phyloP scores from a whole-genome alignment of 2,888 invertebrate genomes.

The Caradrina clavipalpis region DNA sequence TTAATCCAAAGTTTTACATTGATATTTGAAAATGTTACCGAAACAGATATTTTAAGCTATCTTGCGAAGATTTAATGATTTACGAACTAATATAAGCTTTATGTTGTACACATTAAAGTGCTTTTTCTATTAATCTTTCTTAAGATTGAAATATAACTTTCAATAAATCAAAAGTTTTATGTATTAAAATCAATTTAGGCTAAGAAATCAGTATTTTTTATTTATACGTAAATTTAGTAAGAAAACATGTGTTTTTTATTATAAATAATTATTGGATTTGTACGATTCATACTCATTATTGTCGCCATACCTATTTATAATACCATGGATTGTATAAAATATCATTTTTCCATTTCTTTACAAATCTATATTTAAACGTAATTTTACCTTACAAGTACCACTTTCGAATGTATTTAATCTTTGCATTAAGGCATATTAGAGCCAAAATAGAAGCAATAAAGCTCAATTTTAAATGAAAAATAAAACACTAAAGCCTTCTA shows the following conservation, averaged over 20 bases:
- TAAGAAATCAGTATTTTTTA: constrained; percentile 53
- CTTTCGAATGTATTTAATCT: constrained; percentile 7
- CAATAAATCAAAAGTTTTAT: constrained; percentile 3
- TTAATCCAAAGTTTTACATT: constrained; percentile 68
- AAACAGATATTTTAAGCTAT: constrained; percentile 40
- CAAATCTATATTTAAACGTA: background rate
- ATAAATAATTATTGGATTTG: constrained; percentile 5
- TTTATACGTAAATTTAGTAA: constrained; percentile 35
- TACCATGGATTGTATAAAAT: background rate
- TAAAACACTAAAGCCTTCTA: background rate
- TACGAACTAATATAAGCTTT: constrained; percentile 4
- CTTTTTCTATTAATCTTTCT: background rate
- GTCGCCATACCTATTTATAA: constrained; percentile 32
- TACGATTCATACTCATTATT: constrained; percentile 13
- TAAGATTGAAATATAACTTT: background rate
- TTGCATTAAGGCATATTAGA: background rate
- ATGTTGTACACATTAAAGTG: constrained; percentile 14
- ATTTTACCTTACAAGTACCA: background rate
- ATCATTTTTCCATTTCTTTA: background rate
- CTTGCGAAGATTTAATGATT: constrained; percentile 6
- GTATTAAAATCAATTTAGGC: constrained; percentile 23
- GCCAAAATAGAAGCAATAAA: background rate
- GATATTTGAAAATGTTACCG: constrained; percentile 56
- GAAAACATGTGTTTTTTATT: constrained; percentile 5
- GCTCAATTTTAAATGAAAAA: background rate